Evolutionary conservation across 2,888 invertebrate genomes (phyloP), one percentile per base, ranked within the genome.

Genomic region (Ornithoptera alexandrae): DNA sequence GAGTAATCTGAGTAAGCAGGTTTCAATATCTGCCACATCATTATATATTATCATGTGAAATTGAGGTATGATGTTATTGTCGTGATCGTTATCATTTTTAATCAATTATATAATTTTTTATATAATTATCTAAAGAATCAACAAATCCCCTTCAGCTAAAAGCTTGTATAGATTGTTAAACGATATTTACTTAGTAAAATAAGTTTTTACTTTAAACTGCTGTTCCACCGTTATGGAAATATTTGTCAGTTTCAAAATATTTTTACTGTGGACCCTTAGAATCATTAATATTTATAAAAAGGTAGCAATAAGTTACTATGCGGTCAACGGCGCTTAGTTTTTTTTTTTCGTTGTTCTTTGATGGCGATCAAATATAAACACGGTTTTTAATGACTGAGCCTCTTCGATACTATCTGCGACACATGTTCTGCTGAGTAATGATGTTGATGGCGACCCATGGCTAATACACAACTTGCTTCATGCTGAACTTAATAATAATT

Each of bases 381-480:
- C 83, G 79, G 79, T 81, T 82, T 85, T 86, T 88, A 85, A 88
- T 87, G 79, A 78, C 78, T 59, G 60, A 68, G 75, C 72, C 74
- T 74, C 74, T 78, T 74, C 72, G 90, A 90, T 90, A 77, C 77
- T 85, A 90, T 90, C 90, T 78, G 81, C 76, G 81, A 89, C 90
- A 90, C 86, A 89, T 90, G 90, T 90, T 87, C 81, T 74, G 83
- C 78, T 82, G 81, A 78, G 86, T 88, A 90, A 89, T 90, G 86
- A 88, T 82, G 82, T 81, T 78, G 77, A 83, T 80, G 81, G 82
- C 83, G 81, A 76, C 70, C 71, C 69, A 74, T 77, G 82, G 85
- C 86, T 78, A 76, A 75, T 67, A 15, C 66, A 50, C 30, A 30
- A 30, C 4, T 30, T 4, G 5, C 50, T 50, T 39, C 39, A 39